Percentiles rank a stretch among this genome's conserved stretches.
These are phyloP conservation scores for Actinia equina DNA, from an alignment of 64 coral and sea anemone species.

Conservation along the genomic window DNA sequence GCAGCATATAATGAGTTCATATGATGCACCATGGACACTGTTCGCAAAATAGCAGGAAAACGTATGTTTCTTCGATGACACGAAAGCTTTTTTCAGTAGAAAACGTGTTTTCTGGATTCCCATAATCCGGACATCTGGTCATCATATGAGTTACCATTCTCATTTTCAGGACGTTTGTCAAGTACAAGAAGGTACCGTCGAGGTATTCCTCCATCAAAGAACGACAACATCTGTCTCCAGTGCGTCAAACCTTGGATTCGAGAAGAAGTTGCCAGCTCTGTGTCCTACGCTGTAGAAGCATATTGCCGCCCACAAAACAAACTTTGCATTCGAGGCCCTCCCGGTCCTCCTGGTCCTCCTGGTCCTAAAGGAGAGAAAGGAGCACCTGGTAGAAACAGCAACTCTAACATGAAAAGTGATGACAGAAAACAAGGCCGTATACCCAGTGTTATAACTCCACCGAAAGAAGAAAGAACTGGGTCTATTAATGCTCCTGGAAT, in stretches of 20 bases:
- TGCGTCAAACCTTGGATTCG: conserved; percentile 22
- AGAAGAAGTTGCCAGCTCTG: conserved; percentile 25
- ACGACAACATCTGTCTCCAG: background rate
- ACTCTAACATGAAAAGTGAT: background rate
- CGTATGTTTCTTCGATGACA: no score
- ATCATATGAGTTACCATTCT: background rate
- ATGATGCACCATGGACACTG: no score
- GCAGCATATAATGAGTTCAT: no score
- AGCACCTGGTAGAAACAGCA: background rate
- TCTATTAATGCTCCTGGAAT: conserved; percentile 49
- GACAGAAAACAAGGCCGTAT: background rate
- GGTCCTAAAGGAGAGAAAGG: conserved; percentile 50
- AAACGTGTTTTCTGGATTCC: background rate
- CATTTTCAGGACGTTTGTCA: background rate
- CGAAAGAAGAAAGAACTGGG: background rate
- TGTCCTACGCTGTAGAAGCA: conserved; percentile 31
- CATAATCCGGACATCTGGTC: background rate
- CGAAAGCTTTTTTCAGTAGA: no score
- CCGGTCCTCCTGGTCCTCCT: conserved; percentile 2
- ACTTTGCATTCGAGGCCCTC: conserved; percentile 28
- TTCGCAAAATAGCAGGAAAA: no score
- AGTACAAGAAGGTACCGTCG: background rate
- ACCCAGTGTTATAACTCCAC: background rate
- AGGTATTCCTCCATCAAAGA: background rate
- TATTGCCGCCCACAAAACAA: conserved; percentile 18